A percentile compares a stretch with the other conserved stretches of the same genome.
These are phyloP conservation scores for Galeruca laticollis DNA, from an alignment of 2,888 invertebrate species.

Conservation along the genomic window DNA sequence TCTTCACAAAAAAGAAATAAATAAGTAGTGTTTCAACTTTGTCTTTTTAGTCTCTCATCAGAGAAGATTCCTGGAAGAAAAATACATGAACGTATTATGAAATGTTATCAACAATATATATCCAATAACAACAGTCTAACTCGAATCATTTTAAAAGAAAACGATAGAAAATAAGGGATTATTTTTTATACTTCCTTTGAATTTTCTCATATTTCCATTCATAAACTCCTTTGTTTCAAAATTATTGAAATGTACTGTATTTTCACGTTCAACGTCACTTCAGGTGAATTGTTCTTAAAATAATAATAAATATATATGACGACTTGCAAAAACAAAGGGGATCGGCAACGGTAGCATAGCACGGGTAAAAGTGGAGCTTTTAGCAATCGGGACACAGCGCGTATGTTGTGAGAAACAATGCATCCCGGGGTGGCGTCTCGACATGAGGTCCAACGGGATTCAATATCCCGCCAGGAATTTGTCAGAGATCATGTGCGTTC, in stretches of 20 bases:
- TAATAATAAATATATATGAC: not conserved
- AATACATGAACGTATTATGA: no score
- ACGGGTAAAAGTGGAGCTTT: slow-evolving; percentile 18
- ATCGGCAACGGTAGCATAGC: slow-evolving; percentile 21
- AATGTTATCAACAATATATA: no score
- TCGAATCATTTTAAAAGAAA: no score
- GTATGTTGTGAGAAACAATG: slow-evolving; percentile 56
- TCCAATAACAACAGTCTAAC: no score
- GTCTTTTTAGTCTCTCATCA: no score
- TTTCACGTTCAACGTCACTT: not conserved
- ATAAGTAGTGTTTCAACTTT: no score
- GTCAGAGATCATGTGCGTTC: slow-evolving; percentile 34
- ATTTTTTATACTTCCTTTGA: no score
- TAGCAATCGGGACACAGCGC: slow-evolving; percentile 51
- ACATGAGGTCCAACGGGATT: slow-evolving; percentile 43
- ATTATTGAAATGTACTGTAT: not conserved
- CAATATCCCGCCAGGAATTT: slow-evolving; percentile 42
- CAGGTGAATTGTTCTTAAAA: not conserved
- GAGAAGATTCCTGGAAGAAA: no score
- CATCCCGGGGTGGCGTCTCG: slow-evolving; percentile 48
- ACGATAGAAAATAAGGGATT: no score
- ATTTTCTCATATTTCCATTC: no score
- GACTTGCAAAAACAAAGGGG: slow-evolving; percentile 11
- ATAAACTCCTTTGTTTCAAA: no score
- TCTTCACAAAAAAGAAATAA: no score